phyloP scores from a whole-genome alignment of 2,113 vertebrate species.

The Elachura formosa region DNA sequence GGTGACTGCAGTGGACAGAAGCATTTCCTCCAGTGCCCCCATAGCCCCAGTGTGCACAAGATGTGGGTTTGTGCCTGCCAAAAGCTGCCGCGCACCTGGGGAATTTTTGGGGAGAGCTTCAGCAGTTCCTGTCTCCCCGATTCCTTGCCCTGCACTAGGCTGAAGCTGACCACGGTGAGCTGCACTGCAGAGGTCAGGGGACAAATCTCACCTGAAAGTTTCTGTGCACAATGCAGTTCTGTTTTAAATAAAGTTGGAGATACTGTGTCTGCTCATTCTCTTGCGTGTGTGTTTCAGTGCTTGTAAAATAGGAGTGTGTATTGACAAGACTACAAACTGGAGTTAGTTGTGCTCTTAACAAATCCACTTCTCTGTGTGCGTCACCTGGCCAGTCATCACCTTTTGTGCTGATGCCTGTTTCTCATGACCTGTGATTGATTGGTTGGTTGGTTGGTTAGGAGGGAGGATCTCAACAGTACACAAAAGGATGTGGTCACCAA shows the following conservation, averaged over 20 bases:
- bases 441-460: not conserved
- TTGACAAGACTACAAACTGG: not conserved
- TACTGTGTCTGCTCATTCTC: not conserved
- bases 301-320: not conserved
- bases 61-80: not conserved
- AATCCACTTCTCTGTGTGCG: not conserved
- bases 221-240: not conserved
- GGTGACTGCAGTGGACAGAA: not conserved
- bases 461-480: not conserved
- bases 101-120: accelerated
- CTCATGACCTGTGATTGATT: not conserved
- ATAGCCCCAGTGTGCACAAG: accelerated
- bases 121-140: not conserved
- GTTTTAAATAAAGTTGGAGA: not conserved
- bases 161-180: not conserved
- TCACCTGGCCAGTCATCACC: not conserved
- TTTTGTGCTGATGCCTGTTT: not conserved
- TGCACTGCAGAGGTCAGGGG: not conserved
- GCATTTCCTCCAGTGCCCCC: accelerated
- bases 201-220: accelerated
- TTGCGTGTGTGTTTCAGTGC: accelerated
- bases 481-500: not conserved
- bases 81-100: accelerated
- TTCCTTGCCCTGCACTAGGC: no score
- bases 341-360: not conserved